Evolutionary conservation across 1,140 invertebrate genomes (phyloP).

Genomic region (Platyura marginata): DNA sequence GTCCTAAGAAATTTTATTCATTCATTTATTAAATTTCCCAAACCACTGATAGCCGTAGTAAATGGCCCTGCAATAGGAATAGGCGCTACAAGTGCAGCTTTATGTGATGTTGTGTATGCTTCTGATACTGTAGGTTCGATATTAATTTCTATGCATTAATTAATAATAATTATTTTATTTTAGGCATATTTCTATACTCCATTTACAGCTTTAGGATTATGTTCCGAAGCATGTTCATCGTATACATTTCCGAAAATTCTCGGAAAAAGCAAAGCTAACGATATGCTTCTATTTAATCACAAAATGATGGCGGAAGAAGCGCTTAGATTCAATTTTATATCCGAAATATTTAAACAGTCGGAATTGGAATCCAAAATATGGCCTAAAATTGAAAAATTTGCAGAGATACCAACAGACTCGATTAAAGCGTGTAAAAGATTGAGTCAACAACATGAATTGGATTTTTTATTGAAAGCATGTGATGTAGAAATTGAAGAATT

Average conservation of each 20-base stretch:
- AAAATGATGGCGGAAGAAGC: conserved; percentile 65
- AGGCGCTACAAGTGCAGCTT: conserved; percentile 55
- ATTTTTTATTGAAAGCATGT: conserved; percentile 32
- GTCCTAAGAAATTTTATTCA: conserved; percentile 45
- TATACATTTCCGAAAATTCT: conserved; percentile 67
- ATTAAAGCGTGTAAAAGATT: conserved; percentile 34
- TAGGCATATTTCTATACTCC: conserved; percentile 76
- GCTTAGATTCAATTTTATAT: conserved; percentile 46
- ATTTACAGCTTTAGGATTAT: conserved; percentile 60
- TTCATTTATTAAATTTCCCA: conserved; percentile 72
- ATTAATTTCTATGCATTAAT: not conserved
- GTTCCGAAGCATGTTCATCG: conserved; percentile 69
- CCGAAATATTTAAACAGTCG: conserved; percentile 37
- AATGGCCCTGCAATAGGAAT: conserved; percentile 90
- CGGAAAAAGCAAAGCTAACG: conserved; percentile 54
- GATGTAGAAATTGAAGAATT: conserved; percentile 33
- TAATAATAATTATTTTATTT: conserved; percentile 6
- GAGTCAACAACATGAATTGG: conserved; percentile 24
- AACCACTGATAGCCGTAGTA: conserved; percentile 70
- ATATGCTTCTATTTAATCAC: conserved; percentile 62
- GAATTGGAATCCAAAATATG: conserved; percentile 37
- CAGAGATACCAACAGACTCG: conserved; percentile 30
- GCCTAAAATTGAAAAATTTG: conserved; percentile 29
- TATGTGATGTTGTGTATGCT: conserved; percentile 82
- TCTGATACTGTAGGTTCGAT: conserved; percentile 36